phyloP scores from a whole-genome alignment of 2,113 vertebrate genomes.

The Micronycteris hirsuta region DNA sequence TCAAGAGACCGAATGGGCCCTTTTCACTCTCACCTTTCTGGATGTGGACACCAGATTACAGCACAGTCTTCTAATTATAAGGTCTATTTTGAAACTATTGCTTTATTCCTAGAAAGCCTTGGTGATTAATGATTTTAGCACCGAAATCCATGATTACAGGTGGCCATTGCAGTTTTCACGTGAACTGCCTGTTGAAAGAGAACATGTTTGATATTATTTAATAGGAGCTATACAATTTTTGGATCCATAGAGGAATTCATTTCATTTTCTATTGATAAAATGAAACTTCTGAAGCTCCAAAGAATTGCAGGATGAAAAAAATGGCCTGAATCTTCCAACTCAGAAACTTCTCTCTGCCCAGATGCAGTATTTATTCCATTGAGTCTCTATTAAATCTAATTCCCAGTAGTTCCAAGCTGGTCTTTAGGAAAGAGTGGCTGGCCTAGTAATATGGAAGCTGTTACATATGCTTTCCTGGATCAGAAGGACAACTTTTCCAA shows the following conservation, averaged over 20 bases:
- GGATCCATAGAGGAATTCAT: neutral
- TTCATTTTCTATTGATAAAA: slow-evolving; percentile 38
- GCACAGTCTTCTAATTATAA: slow-evolving; percentile 38
- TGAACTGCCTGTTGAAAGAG: slow-evolving; percentile 36
- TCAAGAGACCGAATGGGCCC: neutral
- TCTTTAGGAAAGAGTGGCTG: neutral
- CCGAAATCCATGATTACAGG: neutral
- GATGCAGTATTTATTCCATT: neutral
- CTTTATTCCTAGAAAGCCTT: slow-evolving; percentile 46
- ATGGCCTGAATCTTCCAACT: neutral
- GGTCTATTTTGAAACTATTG: neutral
- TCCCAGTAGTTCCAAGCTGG: neutral
- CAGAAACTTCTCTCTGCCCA: neutral
- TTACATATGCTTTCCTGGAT: neutral
- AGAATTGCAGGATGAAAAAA: slow-evolving; percentile 33
- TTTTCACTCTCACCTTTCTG: neutral
- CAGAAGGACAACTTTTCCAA: neutral
- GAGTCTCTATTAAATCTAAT: neutral
- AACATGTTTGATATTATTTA: slow-evolving; percentile 28
- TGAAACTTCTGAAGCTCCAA: slow-evolving; percentile 13
- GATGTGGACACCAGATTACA: neutral
- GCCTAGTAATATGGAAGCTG: neutral
- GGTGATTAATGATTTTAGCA: neutral
- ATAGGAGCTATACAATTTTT: slow-evolving; percentile 4
- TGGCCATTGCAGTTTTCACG: slow-evolving; percentile 8